Percentiles rank a stretch among this genome's conserved stretches.
phyloP scores from a whole-genome alignment of 2,113 vertebrate genomes.

The Catharus bicknelli region DNA sequence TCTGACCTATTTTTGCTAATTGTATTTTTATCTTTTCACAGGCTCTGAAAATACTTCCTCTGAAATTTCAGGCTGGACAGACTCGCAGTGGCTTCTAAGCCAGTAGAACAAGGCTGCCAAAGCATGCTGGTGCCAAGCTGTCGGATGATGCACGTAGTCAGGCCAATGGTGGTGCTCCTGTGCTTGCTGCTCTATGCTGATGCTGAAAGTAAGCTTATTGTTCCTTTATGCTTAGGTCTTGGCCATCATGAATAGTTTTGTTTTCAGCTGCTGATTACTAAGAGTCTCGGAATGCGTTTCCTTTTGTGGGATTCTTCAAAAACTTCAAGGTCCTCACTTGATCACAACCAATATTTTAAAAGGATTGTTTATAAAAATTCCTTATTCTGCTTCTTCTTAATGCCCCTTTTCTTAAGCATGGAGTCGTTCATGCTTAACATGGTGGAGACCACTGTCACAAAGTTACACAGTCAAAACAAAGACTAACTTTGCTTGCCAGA shows the following conservation, averaged over 20 bases:
- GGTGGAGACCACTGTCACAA: neutral
- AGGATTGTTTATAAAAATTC: conserved; percentile 51
- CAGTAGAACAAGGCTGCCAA: conserved; percentile 84
- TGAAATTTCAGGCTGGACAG: conserved; percentile 84
- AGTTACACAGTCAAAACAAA: neutral
- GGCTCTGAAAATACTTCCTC: conserved; percentile 92
- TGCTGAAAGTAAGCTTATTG: conserved; percentile 89
- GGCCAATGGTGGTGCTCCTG: conserved; percentile 84
- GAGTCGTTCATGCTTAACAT: neutral
- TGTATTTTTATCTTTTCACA: conserved; percentile 64
- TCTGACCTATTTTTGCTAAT: neutral
- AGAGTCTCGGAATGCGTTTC: conserved; percentile 32
- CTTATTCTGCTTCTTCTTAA: conserved; percentile 8
- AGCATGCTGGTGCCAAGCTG: conserved; percentile 87
- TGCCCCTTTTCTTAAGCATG: conserved; percentile 20
- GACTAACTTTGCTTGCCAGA: neutral
- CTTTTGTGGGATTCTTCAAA: conserved; percentile 60
- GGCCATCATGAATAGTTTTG: conserved; percentile 34
- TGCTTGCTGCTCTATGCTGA: conserved; percentile 82
- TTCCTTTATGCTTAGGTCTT: conserved; percentile 9
- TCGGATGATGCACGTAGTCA: conserved; percentile 86
- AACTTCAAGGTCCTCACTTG: conserved; percentile 34
- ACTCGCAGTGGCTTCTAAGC: conserved; percentile 82
- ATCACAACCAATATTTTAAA: conserved; percentile 44
- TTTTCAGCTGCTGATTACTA: conserved; percentile 58